Conservation (phyloP, 1,140 invertebrate species). For the Cryptotermes secundus region DNA sequence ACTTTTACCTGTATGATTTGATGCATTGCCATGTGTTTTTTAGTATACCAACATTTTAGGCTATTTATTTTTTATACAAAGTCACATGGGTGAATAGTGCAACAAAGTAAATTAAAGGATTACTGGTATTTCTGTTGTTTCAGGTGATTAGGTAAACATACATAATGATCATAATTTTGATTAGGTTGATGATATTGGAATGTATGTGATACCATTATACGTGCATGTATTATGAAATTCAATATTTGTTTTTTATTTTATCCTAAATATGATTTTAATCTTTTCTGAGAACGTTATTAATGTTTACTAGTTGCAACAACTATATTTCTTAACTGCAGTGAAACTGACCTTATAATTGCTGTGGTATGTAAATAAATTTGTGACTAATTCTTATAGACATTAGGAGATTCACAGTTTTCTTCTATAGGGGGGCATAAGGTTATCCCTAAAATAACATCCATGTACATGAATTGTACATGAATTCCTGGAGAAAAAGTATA, state of each 20-base stretch:
- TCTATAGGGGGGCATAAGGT: not conserved
- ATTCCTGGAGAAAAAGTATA: not conserved
- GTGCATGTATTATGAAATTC: not conserved
- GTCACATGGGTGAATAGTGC: not conserved
- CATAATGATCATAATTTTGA: not conserved
- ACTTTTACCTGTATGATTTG: not conserved
- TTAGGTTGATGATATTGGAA: not conserved
- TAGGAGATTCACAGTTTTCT: constrained; percentile 9
- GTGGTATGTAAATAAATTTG: not conserved
- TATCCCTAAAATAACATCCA: constrained; percentile 21
- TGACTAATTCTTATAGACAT: not conserved
- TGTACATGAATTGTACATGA: constrained; percentile 3
- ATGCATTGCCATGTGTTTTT: not conserved
- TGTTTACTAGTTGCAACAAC: not conserved
- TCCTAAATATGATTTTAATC: not conserved
- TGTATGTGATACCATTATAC: not conserved
- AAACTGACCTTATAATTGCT: not conserved
- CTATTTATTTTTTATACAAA: constrained; percentile 12
- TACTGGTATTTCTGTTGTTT: not conserved
- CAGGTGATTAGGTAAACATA: not conserved
- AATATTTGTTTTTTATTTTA: not conserved
- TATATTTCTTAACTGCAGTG: not conserved
- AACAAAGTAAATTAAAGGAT: not conserved
- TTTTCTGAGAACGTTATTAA: not conserved
- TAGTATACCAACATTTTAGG: constrained; percentile 20